Evolutionary conservation across 2,888 invertebrate genomes (phyloP).

Genomic region (Ceriagrion tenellum): DNA sequence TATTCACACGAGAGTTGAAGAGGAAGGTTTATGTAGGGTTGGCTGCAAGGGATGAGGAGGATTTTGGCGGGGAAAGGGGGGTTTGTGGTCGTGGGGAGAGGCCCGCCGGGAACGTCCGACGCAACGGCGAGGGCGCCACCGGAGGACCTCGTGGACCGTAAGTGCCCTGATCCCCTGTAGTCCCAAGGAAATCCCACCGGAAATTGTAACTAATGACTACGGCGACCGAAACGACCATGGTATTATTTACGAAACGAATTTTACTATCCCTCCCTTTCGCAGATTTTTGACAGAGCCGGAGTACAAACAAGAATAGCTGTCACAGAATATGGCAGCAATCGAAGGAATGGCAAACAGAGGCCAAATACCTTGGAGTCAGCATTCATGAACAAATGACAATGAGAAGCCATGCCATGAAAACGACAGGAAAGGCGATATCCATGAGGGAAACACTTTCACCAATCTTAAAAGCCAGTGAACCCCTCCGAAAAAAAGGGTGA

Average conservation of each 20-base stretch:
- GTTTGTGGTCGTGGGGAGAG: not conserved
- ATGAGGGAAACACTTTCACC: too few species aligned
- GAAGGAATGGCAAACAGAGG: too few species aligned
- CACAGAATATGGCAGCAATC: too few species aligned
- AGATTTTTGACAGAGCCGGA: too few species aligned
- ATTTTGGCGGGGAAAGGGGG: not conserved
- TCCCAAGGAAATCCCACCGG: not conserved
- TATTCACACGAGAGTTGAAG: not conserved
- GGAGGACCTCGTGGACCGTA: not conserved
- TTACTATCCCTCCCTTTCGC: too few species aligned
- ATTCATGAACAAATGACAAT: too few species aligned
- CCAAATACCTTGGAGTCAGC: too few species aligned
- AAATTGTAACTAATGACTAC: conserved; percentile 10
- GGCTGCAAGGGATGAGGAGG: not conserved
- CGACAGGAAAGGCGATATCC: too few species aligned
- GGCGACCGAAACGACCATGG: not conserved
- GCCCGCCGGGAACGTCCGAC: not conserved
- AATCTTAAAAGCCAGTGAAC: too few species aligned
- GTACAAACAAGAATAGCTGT: too few species aligned
- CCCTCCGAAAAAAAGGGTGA: too few species aligned
- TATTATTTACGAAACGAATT: not conserved
- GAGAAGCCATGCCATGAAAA: too few species aligned
- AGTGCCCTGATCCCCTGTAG: not conserved
- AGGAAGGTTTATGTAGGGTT: not conserved
- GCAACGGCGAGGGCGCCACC: not conserved